Conservation (phyloP, 2,888 invertebrate species). For the Andrena fulva region DNA sequence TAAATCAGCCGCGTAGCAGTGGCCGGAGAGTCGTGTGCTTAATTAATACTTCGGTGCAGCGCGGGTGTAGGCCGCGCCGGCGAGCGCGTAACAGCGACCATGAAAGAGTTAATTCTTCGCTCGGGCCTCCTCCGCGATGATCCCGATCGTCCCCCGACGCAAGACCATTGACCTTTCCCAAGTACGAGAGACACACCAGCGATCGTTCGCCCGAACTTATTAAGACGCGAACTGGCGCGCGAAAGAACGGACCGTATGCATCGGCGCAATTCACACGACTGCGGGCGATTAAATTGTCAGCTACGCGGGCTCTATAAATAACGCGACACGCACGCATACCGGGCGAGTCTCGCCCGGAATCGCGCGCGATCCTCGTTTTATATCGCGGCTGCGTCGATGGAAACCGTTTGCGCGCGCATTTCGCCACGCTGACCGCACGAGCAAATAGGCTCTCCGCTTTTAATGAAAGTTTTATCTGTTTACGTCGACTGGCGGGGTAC, state of each 20-base stretch:
- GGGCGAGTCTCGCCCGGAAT: slow-evolving; percentile 55
- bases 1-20: slow-evolving; percentile 53
- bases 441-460: slow-evolving; percentile 49
- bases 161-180: slow-evolving; percentile 72
- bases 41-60: slow-evolving; percentile 65
- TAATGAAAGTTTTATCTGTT: slow-evolving; percentile 52
- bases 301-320: slow-evolving; percentile 75
- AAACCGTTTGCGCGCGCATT: slow-evolving; percentile 56
- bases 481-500: neutral
- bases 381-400: slow-evolving; percentile 59
- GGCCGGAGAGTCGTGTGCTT: slow-evolving; percentile 40
- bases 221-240: slow-evolving; percentile 66
- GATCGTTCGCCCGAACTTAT: slow-evolving; percentile 60
- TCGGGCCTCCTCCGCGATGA: slow-evolving; percentile 61
- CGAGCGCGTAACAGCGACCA: slow-evolving; percentile 61
- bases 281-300: slow-evolving; percentile 75
- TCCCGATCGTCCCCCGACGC: slow-evolving; percentile 66
- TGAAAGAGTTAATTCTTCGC: slow-evolving; percentile 74
- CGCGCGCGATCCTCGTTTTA: slow-evolving; percentile 64
- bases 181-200: slow-evolving; percentile 56
- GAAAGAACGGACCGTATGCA: slow-evolving; percentile 48
- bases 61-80: slow-evolving; percentile 31
- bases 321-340: slow-evolving; percentile 66
- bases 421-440: slow-evolving; percentile 17
- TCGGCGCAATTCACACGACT: slow-evolving; percentile 71